Conservation (phyloP, 1,140 invertebrate species). For the Pseudomyrmex gracilis region DNA sequence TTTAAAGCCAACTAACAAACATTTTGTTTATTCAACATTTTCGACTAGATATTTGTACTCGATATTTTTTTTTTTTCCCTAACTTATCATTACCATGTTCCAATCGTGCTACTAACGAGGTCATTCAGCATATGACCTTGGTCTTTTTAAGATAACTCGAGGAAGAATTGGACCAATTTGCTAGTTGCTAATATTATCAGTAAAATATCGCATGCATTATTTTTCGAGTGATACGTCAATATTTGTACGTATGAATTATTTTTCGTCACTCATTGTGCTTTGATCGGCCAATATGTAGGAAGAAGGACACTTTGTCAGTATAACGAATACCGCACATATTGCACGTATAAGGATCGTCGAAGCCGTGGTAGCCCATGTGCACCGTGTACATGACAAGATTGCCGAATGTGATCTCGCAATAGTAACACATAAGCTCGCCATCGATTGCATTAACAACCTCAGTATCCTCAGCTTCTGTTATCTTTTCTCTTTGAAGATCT, state of each 20-base stretch:
- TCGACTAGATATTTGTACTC: no score
- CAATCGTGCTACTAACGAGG: no score
- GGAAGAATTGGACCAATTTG: no score
- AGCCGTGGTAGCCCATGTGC: constrained; percentile 98
- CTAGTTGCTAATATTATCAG: no score
- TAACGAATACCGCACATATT: constrained; percentile 96
- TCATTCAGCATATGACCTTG: no score
- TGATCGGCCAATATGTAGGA: constrained; percentile 94
- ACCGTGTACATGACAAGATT: constrained; percentile 96
- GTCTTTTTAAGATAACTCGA: no score
- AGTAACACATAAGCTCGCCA: constrained; percentile 89
- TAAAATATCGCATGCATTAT: no score
- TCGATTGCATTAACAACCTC: not conserved
- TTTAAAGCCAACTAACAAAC: no score
- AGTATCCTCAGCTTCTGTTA: not conserved
- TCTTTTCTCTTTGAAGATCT: not conserved
- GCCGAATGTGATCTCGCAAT: constrained; percentile 96
- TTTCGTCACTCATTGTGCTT: constrained; percentile 86
- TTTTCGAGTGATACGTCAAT: no score
- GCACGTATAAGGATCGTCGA: constrained; percentile 96
- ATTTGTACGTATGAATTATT: not conserved
- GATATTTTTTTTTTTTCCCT: no score
- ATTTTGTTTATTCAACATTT: no score
- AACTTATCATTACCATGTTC: no score
- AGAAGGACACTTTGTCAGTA: constrained; percentile 94